phyloP scores from a whole-genome alignment of 2,797 vertebrate genomes.

The Gallinago nigripennis region DNA sequence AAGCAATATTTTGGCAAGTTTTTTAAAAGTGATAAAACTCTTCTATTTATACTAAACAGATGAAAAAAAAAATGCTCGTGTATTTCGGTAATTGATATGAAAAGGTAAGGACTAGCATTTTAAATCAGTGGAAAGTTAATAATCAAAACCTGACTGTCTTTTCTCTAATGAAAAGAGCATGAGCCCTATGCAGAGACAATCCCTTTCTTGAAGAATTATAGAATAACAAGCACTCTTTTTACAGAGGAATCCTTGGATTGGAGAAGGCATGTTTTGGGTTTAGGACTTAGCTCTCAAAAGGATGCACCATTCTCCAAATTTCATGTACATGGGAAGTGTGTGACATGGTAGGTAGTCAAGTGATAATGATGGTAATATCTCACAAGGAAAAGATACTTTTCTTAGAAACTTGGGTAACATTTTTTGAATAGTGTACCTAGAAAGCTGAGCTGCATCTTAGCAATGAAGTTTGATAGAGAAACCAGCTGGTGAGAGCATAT shows the following conservation, averaged over 20 bases:
- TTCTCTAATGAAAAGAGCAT: not conserved
- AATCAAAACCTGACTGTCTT: not conserved
- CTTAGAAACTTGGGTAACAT: not conserved
- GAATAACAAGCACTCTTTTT: not conserved
- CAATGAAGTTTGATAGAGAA: not conserved
- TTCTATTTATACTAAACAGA: not conserved
- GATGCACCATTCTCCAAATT: not conserved
- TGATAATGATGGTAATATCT: not conserved
- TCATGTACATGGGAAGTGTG: fast-evolving
- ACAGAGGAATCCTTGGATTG: not conserved
- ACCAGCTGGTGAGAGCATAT: not conserved
- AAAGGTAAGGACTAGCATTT: not conserved
- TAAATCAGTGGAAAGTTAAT: not conserved
- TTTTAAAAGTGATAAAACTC: not conserved
- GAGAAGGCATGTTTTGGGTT: not conserved
- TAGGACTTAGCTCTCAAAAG: not conserved
- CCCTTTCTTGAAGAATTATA: not conserved
- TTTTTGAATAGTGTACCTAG: not conserved
- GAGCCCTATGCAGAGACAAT: not conserved
- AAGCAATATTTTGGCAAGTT: not conserved
- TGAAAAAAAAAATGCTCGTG: not conserved
- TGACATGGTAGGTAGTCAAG: not conserved
- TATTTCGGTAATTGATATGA: not conserved
- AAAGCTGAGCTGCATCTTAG: not conserved
- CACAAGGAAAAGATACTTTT: not conserved